Conservation (phyloP, 2,888 invertebrate species). For the Lochmaea crataegi region DNA sequence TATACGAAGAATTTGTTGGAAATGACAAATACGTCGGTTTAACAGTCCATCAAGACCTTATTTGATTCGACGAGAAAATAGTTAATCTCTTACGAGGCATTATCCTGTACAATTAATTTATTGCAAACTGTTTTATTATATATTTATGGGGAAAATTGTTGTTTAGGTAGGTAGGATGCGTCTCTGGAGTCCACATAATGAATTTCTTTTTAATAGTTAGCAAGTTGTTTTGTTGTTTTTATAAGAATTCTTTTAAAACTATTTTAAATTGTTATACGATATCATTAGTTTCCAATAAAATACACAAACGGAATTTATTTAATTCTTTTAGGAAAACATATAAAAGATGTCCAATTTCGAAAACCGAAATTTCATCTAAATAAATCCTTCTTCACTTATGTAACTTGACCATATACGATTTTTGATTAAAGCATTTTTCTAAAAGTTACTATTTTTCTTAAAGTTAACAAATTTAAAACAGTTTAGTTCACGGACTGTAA, state of each 20-base stretch:
- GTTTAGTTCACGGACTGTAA: too few species aligned
- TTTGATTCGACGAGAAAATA: constrained; percentile 11
- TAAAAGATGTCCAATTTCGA: too few species aligned
- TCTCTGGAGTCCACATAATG: constrained; percentile 4
- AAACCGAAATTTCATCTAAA: too few species aligned
- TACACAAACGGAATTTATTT: neutral
- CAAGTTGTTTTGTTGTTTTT: constrained; percentile 1
- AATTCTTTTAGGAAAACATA: too few species aligned
- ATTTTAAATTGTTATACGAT: neutral
- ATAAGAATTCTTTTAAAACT: neutral
- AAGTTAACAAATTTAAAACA: too few species aligned
- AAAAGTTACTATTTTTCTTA: too few species aligned
- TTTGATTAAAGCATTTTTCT: too few species aligned
- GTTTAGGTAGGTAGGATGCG: neutral
- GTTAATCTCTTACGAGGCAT: constrained; percentile 12
- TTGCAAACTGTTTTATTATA: constrained; percentile 13
- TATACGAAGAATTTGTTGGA: constrained; percentile 5
- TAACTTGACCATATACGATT: too few species aligned
- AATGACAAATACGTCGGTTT: constrained; percentile 12
- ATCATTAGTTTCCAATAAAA: neutral
- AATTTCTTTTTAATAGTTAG: constrained; percentile 2
- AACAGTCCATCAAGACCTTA: constrained; percentile 14
- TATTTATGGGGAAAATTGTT: neutral
- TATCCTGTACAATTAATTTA: constrained; percentile 13
- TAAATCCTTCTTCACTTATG: too few species aligned